These are phyloP conservation scores for Phortica variegata DNA, from an alignment of 1,140 invertebrate species.

Conservation along the genomic window DNA sequence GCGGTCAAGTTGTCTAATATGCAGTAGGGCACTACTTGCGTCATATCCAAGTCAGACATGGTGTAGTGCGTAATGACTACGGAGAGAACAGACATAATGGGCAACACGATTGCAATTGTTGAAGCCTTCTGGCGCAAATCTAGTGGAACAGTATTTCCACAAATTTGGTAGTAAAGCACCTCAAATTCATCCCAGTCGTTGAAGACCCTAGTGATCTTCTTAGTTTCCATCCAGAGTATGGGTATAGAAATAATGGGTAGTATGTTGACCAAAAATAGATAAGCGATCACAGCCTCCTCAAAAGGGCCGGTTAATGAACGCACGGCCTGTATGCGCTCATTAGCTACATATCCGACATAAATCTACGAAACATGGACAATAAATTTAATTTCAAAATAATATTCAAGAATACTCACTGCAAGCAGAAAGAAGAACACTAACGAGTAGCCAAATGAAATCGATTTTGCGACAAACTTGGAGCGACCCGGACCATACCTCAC, in stretches of 20 bases:
- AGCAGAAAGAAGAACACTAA: constrained; percentile 59
- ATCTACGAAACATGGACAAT: constrained; percentile 22
- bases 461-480: constrained; percentile 58
- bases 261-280: constrained; percentile 68
- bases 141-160: constrained; percentile 58
- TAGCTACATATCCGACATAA: constrained; percentile 63
- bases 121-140: constrained; percentile 59
- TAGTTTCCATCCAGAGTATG: constrained; percentile 65
- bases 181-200: constrained; percentile 66
- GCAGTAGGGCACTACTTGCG: constrained; percentile 67
- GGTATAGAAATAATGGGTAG: constrained; percentile 64
- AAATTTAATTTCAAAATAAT: neutral
- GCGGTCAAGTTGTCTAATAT: constrained; percentile 67
- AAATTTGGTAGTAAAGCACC: constrained; percentile 61
- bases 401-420: constrained; percentile 31
- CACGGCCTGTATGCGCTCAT: constrained; percentile 63
- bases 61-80: constrained; percentile 67
- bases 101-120: constrained; percentile 60
- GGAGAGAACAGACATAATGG: constrained; percentile 62
- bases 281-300: constrained; percentile 70
- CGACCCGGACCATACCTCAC: constrained; percentile 56
- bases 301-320: constrained; percentile 65
- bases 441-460: constrained; percentile 62
- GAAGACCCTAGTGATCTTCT: constrained; percentile 62
- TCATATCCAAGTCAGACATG: constrained; percentile 65